Conservation (phyloP, 2,113 vertebrate species). For the Gnathonemus echidnorhynchus region DNA sequence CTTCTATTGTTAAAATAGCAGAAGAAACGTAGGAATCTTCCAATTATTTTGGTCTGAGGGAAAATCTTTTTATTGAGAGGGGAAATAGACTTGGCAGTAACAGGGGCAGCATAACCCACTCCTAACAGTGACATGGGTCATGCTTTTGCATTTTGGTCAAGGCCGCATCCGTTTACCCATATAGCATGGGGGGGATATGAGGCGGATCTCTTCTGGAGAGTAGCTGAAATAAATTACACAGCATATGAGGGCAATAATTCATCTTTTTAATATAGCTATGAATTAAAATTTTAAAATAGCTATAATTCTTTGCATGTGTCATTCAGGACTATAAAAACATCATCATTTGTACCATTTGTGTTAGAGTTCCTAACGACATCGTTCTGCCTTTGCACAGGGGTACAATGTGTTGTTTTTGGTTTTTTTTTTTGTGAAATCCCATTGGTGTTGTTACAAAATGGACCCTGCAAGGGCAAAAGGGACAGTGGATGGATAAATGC, state of each 20-base stretch:
- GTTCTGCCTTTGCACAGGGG: not conserved
- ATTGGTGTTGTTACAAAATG: not conserved
- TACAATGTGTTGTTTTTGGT: not conserved
- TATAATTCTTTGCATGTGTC: not conserved
- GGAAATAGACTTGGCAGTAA: not conserved
- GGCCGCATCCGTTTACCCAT: not conserved
- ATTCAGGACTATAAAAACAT: not conserved
- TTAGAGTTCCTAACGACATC: not conserved
- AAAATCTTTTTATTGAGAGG: not conserved
- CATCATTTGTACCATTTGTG: not conserved
- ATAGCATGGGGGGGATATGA: not conserved
- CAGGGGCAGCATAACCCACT: not conserved
- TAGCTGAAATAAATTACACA: not conserved
- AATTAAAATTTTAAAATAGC: not conserved
- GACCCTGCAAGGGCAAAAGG: not conserved
- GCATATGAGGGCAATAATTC: not conserved
- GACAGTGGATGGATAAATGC: not conserved
- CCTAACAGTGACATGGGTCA: not conserved
- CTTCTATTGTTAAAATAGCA: not conserved
- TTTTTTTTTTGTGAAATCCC: not conserved
- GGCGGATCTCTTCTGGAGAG: not conserved
- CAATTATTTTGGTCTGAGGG: not conserved
- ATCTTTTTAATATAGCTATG: not conserved
- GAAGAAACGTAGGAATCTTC: not conserved
- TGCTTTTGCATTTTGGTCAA: not conserved